Evolutionary conservation across 2,113 vertebrate species (phyloP).

Genomic region (Alouatta palliata): DNA sequence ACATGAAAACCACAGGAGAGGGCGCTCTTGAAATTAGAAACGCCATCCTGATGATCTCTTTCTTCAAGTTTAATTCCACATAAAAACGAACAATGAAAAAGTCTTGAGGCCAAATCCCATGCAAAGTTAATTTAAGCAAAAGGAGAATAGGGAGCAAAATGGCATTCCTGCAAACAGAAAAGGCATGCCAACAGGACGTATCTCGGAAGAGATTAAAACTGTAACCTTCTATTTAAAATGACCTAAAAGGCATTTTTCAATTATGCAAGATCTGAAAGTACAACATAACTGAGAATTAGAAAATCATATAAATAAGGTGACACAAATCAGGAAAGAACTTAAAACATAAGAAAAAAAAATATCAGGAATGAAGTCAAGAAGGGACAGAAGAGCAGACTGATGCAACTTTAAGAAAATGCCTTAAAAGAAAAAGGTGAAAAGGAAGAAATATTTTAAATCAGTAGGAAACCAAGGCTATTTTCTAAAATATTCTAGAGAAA

Average conservation of each 20-base stretch:
- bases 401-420: not conserved
- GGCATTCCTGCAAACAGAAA: not conserved
- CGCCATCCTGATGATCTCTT: not conserved
- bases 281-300: not conserved
- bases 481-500: not conserved
- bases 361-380: constrained; percentile 7
- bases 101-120: not conserved
- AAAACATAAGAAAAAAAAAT: not conserved
- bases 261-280: not conserved
- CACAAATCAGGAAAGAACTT: not conserved
- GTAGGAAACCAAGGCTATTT: not conserved
- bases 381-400: not conserved
- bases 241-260: not conserved
- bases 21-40: not conserved
- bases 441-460: not conserved
- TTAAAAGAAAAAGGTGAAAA: not conserved
- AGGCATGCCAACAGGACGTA: not conserved
- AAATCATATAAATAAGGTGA: not conserved
- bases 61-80: not conserved
- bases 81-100: not conserved
- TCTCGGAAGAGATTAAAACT: not conserved
- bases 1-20: not conserved
- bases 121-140: not conserved
- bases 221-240: not conserved
- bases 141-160: not conserved